Evolutionary conservation across 2,888 invertebrate species (phyloP).

Genomic region (Loripinus fragilis): DNA sequence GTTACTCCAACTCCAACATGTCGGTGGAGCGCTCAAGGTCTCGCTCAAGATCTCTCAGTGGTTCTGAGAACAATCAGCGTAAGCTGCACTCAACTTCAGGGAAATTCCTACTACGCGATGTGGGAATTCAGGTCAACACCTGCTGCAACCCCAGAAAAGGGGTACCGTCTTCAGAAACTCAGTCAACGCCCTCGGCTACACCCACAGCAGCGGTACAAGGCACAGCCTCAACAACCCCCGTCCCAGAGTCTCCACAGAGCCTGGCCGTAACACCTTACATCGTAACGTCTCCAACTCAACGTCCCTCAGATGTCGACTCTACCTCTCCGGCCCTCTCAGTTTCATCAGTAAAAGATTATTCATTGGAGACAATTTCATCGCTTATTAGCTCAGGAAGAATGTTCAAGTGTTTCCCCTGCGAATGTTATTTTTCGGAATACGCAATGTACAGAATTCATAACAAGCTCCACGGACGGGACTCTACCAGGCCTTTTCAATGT

Average conservation of each 20-base stretch:
- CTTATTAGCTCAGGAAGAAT: conserved; percentile 72
- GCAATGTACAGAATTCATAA: conserved; percentile 78
- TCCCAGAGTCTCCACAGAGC: conserved; percentile 39
- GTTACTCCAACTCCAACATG: conserved; percentile 64
- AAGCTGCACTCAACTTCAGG: conserved; percentile 26
- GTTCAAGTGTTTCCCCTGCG: conserved; percentile 77
- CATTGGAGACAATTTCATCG: conserved; percentile 70
- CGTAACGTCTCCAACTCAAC: conserved; percentile 56
- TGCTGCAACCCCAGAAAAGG: conserved; percentile 60
- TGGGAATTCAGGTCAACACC: conserved; percentile 68
- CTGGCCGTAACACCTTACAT: conserved; percentile 57
- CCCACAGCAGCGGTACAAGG: conserved; percentile 25
- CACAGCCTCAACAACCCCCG: conserved; percentile 35
- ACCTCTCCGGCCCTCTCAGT: conserved; percentile 59
- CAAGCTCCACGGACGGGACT: conserved; percentile 71
- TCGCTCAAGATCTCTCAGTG: conserved; percentile 62
- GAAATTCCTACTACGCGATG: conserved; percentile 31
- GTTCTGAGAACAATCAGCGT: conserved; percentile 55
- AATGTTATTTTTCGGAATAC: conserved; percentile 78
- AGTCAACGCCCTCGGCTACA: conserved; percentile 35
- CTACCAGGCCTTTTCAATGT: conserved; percentile 71
- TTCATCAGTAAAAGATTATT: conserved; percentile 62
- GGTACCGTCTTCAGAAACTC: conserved; percentile 21
- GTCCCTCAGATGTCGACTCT: conserved; percentile 50
- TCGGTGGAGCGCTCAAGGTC: conserved; percentile 61